phyloP scores from a whole-genome alignment of 2,888 invertebrate genomes.

The Nesidiocoris tenuis region DNA sequence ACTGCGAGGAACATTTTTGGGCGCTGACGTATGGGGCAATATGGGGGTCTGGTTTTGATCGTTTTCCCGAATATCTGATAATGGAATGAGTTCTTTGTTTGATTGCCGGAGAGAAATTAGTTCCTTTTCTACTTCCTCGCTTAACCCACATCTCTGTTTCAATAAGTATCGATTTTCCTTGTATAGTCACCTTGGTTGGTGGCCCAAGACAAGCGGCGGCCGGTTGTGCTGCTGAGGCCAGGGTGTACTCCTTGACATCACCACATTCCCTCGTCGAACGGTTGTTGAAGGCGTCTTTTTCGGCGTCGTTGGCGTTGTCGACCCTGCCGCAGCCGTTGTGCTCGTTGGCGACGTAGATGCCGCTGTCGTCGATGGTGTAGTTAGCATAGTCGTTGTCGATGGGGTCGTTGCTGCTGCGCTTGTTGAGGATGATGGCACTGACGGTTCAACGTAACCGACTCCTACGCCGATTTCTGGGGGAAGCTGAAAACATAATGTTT shows the following conservation, averaged over 20 bases:
- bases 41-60: too few species aligned
- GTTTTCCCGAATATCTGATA: too few species aligned
- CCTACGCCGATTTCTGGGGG: constrained; percentile 54
- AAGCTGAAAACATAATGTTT: constrained; percentile 18
- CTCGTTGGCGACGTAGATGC: constrained; percentile 53
- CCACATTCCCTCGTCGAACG: constrained; percentile 47
- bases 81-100: too few species aligned
- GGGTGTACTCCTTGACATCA: constrained; percentile 48
- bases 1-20: not conserved
- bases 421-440: constrained; percentile 51
- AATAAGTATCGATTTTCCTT: too few species aligned
- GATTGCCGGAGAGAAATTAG: too few species aligned
- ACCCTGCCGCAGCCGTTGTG: constrained; percentile 31
- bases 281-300: constrained; percentile 45
- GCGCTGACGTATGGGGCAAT: too few species aligned
- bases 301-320: constrained; percentile 42
- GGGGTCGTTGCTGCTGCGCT: constrained; percentile 54
- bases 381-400: constrained; percentile 54
- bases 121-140: too few species aligned
- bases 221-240: constrained; percentile 48
- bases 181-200: constrained; percentile 45
- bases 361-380: constrained; percentile 53
- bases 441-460: constrained; percentile 54
- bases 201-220: constrained; percentile 50
- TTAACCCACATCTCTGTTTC: too few species aligned